Base-by-base conservation (phyloP, 2,113 vertebrate species). In the Megaptera novaeangliae region DNA sequence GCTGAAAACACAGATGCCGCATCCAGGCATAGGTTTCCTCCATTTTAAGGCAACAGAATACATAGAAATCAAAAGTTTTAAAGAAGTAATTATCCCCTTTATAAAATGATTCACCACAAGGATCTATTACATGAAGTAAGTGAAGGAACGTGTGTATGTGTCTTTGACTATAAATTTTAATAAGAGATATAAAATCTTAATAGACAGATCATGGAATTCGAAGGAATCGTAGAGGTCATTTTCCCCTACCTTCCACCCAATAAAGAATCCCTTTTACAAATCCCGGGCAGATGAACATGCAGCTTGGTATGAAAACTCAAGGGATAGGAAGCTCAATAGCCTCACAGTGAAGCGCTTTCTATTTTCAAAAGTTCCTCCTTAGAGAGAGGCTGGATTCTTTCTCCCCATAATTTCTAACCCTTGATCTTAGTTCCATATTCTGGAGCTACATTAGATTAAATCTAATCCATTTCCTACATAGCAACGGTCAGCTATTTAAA, bases 111-210 rank as follows among this genome's bases (percentile, higher is more conserved):
- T 92, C 49, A 20, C 49, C 44, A 49, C 64, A 72, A 91, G 31
- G 46, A 7, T 55, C 88, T 91, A 0, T 77, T 71, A 46, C 21
- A 68, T 74, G 80, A 95, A 96, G 55, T 55, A 72, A 87, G 68
- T 34, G 88, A 95, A 93, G 44, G 88, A 96, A 93, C 72, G 41
- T 75, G 27, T 41, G 27, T 88, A 25, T 68, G 27, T 71, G 36
- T 84, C 94, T 94, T 94, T 78, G 39, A 36, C 92, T 92, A 18
- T 92, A 95, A 90, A 92, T 96, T 74, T 97, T 96, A 89, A 88
- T 95, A 93, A 88, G 90, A 94, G 80, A 59, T 36, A 81, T 72
- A 95, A 96, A 90, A 90, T 74, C 93, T 96, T 83, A 94, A 95
- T 94, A 87, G 80, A 92, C 7, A 34, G 86, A 85, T 92, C n/a